These are phyloP conservation scores for Pollenia griseotomentosa DNA, from an alignment of 2,888 invertebrate genomes.

Conservation along the genomic window DNA sequence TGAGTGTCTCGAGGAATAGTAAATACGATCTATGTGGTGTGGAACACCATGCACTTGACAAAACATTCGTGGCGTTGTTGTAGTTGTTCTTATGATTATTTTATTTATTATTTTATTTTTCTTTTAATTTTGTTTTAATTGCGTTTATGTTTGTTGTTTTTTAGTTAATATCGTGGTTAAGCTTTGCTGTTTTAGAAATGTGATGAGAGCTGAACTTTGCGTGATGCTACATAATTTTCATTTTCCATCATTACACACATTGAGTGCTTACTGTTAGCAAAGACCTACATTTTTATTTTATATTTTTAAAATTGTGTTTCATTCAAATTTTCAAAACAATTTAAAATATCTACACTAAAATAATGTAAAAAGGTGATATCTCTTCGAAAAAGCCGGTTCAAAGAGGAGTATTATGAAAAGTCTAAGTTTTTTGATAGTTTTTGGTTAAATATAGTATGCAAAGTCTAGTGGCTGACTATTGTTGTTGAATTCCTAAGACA, in stretches of 20 bases:
- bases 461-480: too few relatives aligned
- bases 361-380: too few relatives aligned
- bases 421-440: too few relatives aligned
- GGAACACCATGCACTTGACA: slow-evolving; percentile 59
- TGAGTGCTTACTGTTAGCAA: too few relatives aligned
- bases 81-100: slow-evolving; percentile 3
- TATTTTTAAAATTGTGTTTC: too few relatives aligned
- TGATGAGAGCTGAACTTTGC: slow-evolving; percentile 57
- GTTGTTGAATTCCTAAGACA: too few relatives aligned
- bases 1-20: slow-evolving; percentile 25
- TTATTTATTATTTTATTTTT: slow-evolving; percentile 22
- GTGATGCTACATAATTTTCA: slow-evolving; percentile 60
- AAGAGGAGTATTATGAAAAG: too few relatives aligned
- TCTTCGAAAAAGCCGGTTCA: too few relatives aligned
- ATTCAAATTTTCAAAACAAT: too few relatives aligned
- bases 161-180: background rate
- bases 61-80: slow-evolving; percentile 49
- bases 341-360: too few relatives aligned
- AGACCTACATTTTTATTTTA: background rate
- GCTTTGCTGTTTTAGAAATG: slow-evolving; percentile 30
- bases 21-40: slow-evolving; percentile 42
- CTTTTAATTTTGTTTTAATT: slow-evolving; percentile 25
- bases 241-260: slow-evolving; percentile 17
- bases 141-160: slow-evolving; percentile 19
- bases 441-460: too few relatives aligned